These are phyloP conservation scores for Xenopus laevis DNA, from an alignment of 2,113 vertebrate species.

Conservation along the genomic window DNA sequence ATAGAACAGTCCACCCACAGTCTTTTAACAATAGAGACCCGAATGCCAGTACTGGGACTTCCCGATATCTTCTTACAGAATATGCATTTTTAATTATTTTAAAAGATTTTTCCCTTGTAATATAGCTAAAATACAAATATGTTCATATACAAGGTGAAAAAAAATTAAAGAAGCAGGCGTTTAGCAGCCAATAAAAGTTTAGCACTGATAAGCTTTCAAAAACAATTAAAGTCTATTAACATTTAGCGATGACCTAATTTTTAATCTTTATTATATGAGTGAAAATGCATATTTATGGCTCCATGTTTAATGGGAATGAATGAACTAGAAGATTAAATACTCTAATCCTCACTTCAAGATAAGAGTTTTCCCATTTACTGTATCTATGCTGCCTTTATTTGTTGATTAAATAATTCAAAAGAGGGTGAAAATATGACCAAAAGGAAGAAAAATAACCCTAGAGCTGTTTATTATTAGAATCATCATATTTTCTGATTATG, in stretches of 20 bases:
- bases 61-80: too few species aligned
- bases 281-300: conserved; percentile 34
- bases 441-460: not conserved
- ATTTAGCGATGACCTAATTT: conserved; percentile 35
- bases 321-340: conserved; percentile 36
- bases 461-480: not conserved
- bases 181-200: conserved; percentile 23
- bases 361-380: conserved; percentile 30
- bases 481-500: too few species aligned
- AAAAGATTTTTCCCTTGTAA: too few species aligned
- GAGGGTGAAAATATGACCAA: not conserved
- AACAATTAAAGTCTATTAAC: conserved; percentile 40
- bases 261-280: conserved; percentile 31
- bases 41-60: too few species aligned
- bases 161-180: conserved; percentile 12
- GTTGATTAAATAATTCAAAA: conserved; percentile 13
- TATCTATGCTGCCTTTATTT: conserved; percentile 9
- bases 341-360: conserved; percentile 33
- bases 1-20: too few species aligned
- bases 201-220: conserved; percentile 25
- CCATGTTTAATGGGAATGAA: conserved; percentile 28
- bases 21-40: too few species aligned
- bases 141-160: not conserved
- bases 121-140: not conserved
- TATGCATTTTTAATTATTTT: too few species aligned